Evolutionary conservation across 2,113 vertebrate genomes (phyloP).

Genomic region (Solea solea): DNA sequence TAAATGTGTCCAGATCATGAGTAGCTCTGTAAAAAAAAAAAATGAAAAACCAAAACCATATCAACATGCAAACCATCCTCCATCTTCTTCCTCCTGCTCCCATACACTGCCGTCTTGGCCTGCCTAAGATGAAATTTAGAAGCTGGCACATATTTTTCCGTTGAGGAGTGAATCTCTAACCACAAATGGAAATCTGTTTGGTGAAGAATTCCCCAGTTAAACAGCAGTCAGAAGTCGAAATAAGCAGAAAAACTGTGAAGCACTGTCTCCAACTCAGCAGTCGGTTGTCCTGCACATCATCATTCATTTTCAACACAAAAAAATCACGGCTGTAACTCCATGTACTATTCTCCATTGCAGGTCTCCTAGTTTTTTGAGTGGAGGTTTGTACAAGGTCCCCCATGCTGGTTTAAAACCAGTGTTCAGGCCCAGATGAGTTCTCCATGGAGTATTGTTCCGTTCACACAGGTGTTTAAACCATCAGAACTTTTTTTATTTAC

Average conservation of each 20-base stretch:
- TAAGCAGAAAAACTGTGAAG: neutral
- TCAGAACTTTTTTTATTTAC: too few species aligned
- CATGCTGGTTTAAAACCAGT: neutral
- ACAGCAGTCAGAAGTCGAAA: neutral
- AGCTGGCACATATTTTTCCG: neutral
- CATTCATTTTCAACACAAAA: too few species aligned
- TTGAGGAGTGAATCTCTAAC: neutral
- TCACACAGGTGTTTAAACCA: neutral
- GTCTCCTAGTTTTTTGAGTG: too few species aligned
- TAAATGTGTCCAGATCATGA: too few species aligned
- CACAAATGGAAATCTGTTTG: neutral
- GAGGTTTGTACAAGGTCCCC: too few species aligned
- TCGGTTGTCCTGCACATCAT: neutral
- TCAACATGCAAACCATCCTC: neutral
- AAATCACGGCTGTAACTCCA: too few species aligned
- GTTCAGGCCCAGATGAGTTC: too few species aligned
- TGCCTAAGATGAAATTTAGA: neutral
- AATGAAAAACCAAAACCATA: neutral
- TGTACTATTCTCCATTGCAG: too few species aligned
- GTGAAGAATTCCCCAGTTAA: neutral
- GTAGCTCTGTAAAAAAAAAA: too few species aligned
- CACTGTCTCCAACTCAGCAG: too few species aligned
- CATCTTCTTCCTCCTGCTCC: neutral
- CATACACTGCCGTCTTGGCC: neutral
- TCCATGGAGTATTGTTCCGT: neutral